Percentiles rank a stretch among this genome's conserved stretches.
Conservation (phyloP, 2,797 vertebrate species). For the Kryptolebias ocellatus region DNA sequence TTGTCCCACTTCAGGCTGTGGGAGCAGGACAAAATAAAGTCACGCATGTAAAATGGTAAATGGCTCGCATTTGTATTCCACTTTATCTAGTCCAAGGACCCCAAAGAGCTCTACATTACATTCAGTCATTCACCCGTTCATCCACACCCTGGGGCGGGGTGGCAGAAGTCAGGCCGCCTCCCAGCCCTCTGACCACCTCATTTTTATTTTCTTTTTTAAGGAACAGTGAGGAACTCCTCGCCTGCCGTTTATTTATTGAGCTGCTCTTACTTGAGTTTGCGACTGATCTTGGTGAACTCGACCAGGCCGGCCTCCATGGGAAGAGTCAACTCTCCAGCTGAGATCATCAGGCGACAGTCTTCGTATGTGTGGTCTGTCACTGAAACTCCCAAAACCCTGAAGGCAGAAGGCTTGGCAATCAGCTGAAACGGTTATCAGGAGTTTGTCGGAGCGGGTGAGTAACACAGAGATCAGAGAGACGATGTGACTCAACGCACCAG, state of each 20-base stretch:
- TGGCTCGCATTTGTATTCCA: too few species aligned
- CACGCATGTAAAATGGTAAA: too few species aligned
- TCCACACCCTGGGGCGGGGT: too few species aligned
- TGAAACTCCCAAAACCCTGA: slow-evolving; percentile 87
- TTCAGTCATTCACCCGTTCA: too few species aligned
- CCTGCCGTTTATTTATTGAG: background rate
- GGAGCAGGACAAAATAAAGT: slow-evolving; percentile 13
- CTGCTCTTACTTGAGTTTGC: slow-evolving; percentile 89
- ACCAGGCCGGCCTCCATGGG: slow-evolving; percentile 98
- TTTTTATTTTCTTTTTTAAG: background rate
- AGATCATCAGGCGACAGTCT: slow-evolving; percentile 97
- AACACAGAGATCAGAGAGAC: background rate
- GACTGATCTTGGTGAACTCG: slow-evolving; percentile 98
- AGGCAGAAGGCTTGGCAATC: slow-evolving; percentile 15
- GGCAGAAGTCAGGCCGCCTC: too few species aligned
- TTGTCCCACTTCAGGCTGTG: slow-evolving; percentile 93
- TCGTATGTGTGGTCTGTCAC: slow-evolving; percentile 97
- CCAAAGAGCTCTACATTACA: too few species aligned
- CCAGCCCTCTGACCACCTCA: too few species aligned
- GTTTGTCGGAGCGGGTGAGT: background rate
- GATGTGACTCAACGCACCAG: background rate
- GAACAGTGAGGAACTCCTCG: background rate
- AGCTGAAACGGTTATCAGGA: background rate
- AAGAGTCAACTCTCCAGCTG: slow-evolving; percentile 93
- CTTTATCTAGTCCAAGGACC: too few species aligned